Evolutionary conservation across 2,797 vertebrate species (phyloP).

Genomic region (Echiichthys vipera): DNA sequence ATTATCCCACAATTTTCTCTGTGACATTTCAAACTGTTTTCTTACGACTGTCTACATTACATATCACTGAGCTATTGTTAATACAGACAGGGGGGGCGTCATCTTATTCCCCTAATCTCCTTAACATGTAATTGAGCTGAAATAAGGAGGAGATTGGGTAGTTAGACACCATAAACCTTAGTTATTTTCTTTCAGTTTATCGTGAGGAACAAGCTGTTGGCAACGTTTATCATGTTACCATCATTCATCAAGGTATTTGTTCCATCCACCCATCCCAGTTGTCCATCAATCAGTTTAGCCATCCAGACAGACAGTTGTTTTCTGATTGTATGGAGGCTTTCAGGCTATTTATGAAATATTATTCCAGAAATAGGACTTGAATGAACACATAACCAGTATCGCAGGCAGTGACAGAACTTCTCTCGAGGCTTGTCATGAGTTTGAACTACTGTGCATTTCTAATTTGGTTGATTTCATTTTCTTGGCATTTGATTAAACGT

Average conservation of each 20-base stretch:
- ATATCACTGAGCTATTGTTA: neutral
- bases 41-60: neutral
- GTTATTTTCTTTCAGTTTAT: neutral
- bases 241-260: constrained; percentile 6
- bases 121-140: neutral
- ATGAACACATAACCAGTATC: neutral
- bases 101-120: neutral
- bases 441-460: constrained; percentile 1
- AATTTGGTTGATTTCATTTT: constrained; percentile 34
- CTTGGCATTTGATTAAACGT: constrained; percentile 17
- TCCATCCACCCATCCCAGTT: neutral
- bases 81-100: neutral
- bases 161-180: neutral
- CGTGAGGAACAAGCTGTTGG: neutral
- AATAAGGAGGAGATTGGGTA: neutral
- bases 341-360: constrained; percentile 6
- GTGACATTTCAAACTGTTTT: neutral
- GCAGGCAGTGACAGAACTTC: neutral
- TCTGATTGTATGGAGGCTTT: constrained; percentile 12
- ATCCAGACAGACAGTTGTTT: constrained; percentile 17
- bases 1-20: neutral
- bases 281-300: constrained; percentile 19
- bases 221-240: constrained; percentile 2
- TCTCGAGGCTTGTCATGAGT: neutral
- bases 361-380: neutral